These are phyloP conservation scores for Myotis findleyi DNA, from an alignment of 2,797 vertebrate genomes.

Conservation along the genomic window DNA sequence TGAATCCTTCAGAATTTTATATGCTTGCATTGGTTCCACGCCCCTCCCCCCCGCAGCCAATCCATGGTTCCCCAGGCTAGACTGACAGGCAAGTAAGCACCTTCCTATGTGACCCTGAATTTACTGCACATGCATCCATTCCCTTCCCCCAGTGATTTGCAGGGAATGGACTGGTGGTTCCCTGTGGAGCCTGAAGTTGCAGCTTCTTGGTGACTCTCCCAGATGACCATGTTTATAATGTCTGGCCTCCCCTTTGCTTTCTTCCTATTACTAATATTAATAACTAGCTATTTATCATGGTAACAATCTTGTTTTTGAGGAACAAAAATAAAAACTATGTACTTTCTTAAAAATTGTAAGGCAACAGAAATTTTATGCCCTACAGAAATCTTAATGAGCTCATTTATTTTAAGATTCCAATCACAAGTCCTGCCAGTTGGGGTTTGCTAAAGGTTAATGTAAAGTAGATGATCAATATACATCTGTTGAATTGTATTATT, in stretches of 20 bases:
- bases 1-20: background rate
- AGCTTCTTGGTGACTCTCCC: too few species aligned
- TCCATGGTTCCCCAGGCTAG: background rate
- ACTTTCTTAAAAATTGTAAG: background rate
- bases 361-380: background rate
- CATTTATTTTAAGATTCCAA: background rate
- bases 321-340: background rate
- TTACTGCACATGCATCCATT: too few species aligned
- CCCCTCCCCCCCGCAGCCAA: background rate
- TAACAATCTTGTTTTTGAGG: background rate
- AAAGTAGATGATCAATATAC: slow-evolving; percentile 10
- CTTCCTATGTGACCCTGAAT: too few species aligned
- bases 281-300: background rate
- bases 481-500: slow-evolving; percentile 26
- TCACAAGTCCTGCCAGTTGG: background rate
- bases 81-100: background rate
- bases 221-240: too few species aligned
- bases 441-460: slow-evolving; percentile 40
- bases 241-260: background rate
- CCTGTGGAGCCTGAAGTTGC: too few species aligned
- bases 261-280: background rate
- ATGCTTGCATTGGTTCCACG: background rate
- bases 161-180: too few species aligned
- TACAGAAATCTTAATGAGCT: background rate
- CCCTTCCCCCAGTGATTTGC: too few species aligned